These are phyloP conservation scores for Phlogophora meticulosa DNA, from an alignment of 2,888 invertebrate genomes.

Conservation along the genomic window DNA sequence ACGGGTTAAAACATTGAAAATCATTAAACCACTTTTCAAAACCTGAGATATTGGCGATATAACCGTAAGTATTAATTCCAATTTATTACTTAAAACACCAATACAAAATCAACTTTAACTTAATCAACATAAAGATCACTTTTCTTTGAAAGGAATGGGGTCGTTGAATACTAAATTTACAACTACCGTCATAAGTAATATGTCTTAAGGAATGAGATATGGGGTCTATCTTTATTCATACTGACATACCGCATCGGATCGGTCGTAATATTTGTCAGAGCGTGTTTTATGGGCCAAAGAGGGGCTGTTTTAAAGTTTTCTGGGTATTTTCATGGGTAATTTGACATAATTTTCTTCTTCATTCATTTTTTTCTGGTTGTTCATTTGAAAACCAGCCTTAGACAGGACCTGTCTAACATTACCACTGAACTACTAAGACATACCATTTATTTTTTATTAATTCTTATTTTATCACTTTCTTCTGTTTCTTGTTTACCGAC, in stretches of 20 bases:
- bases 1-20: constrained; percentile 50
- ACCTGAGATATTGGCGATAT: constrained; percentile 59
- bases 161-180: constrained; percentile 80
- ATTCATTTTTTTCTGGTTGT: background rate
- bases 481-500: too few relatives aligned
- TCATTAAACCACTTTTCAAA: constrained; percentile 63
- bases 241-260: constrained; percentile 73
- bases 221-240: constrained; percentile 84
- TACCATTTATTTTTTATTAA: too few relatives aligned
- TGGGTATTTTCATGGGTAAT: constrained; percentile 19
- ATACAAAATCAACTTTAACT: constrained; percentile 35
- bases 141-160: constrained; percentile 24
- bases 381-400: too few relatives aligned
- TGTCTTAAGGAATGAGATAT: constrained; percentile 83
- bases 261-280: constrained; percentile 81
- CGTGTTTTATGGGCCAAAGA: constrained; percentile 68
- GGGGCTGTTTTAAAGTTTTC: constrained; percentile 51
- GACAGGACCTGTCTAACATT: too few relatives aligned
- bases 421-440: too few relatives aligned
- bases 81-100: constrained; percentile 54
- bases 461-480: too few relatives aligned
- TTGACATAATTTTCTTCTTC: constrained; percentile 14
- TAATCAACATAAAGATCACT: constrained; percentile 18
- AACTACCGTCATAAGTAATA: constrained; percentile 84
- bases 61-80: constrained; percentile 62